phyloP scores from a whole-genome alignment of 2,888 invertebrate genomes.

The Marasmarcha lunaedactyla region DNA sequence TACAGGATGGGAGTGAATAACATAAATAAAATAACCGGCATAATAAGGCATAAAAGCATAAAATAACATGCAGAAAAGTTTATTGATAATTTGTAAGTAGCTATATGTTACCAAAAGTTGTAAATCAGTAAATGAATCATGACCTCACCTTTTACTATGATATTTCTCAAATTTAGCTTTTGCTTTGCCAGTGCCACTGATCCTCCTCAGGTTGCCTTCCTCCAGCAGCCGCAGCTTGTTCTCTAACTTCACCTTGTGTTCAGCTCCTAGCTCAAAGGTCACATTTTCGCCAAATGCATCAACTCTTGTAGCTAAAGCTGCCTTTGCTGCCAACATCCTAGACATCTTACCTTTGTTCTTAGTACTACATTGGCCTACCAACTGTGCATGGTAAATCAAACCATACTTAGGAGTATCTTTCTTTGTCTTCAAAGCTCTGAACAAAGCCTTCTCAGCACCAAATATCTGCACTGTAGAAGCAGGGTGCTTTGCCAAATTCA shows the following conservation, averaged over 20 bases:
- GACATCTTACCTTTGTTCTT: conserved; percentile 96
- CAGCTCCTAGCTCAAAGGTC: conserved; percentile 85
- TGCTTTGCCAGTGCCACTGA: conserved; percentile 91
- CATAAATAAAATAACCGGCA: too few species aligned
- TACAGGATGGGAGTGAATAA: too few species aligned
- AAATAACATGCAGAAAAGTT: too few species aligned
- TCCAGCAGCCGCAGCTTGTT: conserved; percentile 82
- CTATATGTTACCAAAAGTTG: too few species aligned
- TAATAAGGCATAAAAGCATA: too few species aligned
- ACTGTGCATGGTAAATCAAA: conserved; percentile 94
- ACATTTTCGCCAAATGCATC: conserved; percentile 97
- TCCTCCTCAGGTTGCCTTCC: conserved; percentile 83
- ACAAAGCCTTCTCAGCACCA: conserved; percentile 98
- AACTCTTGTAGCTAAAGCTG: conserved; percentile 90
- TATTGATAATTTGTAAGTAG: too few species aligned
- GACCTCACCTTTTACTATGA: conserved; percentile 80
- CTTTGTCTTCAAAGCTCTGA: conserved; percentile 96
- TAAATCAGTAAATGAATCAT: conserved; percentile 9
- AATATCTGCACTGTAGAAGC: conserved; percentile 98
- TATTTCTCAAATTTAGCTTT: conserved; percentile 95
- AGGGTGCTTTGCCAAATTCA: conserved; percentile 97
- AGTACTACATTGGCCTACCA: conserved; percentile 90
- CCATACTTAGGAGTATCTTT: conserved; percentile 99
- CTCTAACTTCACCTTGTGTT: conserved; percentile 91
- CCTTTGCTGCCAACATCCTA: conserved; percentile 96